Evolutionary conservation across 2,797 vertebrate species (phyloP).

Genomic region (Falco berigora): DNA sequence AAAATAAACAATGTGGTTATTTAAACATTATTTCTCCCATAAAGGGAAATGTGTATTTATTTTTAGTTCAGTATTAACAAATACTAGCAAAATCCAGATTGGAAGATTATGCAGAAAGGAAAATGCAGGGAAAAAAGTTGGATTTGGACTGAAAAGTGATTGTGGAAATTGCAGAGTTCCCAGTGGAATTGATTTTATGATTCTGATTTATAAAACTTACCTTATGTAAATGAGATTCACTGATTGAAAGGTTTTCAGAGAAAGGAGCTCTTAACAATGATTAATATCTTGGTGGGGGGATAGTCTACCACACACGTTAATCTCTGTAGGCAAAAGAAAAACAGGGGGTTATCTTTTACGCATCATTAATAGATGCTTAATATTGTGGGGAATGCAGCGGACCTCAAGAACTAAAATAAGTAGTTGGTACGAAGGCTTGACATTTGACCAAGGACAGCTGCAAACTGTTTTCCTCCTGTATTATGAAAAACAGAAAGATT

Average conservation of each 20-base stretch:
- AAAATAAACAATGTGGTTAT: constrained; percentile 37
- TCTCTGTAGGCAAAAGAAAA: not conserved
- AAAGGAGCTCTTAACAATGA: not conserved
- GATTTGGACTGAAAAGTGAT: not conserved
- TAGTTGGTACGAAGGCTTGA: not conserved
- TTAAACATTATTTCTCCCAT: constrained; percentile 24
- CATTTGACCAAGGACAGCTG: not conserved
- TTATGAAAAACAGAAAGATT: not conserved
- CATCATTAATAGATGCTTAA: not conserved
- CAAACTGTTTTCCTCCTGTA: not conserved
- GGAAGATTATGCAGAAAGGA: not conserved
- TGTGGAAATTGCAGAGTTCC: not conserved
- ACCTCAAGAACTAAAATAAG: not conserved
- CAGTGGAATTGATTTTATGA: not conserved
- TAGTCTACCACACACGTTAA: not conserved
- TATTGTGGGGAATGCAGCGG: not conserved
- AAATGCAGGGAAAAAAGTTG: not conserved
- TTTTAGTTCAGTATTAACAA: constrained; percentile 27
- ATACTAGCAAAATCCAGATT: constrained; percentile 18
- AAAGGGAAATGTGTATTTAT: constrained; percentile 2
- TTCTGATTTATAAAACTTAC: not conserved
- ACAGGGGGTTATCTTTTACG: not conserved
- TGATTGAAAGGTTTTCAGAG: not conserved
- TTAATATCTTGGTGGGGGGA: not conserved
- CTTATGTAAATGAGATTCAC: not conserved